Conservation (phyloP, 2,113 vertebrate genomes). For the Mastomys coucha region DNA sequence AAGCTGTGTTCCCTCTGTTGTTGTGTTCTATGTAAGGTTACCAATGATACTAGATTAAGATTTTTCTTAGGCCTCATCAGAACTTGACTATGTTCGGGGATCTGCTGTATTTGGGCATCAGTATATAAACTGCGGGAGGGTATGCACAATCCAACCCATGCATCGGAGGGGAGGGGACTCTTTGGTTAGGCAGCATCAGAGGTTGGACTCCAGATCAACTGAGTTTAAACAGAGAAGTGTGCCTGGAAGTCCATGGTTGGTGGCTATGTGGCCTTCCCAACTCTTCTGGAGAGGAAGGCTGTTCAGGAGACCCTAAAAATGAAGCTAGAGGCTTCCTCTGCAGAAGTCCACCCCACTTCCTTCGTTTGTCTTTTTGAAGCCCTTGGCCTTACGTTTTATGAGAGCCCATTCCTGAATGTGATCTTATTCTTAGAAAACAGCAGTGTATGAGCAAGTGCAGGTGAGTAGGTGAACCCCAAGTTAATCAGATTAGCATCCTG, state of each 20-base stretch:
- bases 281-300: background rate
- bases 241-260: background rate
- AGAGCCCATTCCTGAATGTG: slow-evolving; percentile 54
- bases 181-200: slow-evolving; percentile 6
- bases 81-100: no score
- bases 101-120: background rate
- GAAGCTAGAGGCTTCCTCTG: slow-evolving; percentile 7
- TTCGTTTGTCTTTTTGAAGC: slow-evolving; percentile 38
- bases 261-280: background rate
- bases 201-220: background rate
- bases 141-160: no score
- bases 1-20: background rate
- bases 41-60: fast-evolving
- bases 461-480: background rate
- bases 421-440: slow-evolving; percentile 4
- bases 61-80: no score
- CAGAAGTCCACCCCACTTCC: slow-evolving; percentile 43
- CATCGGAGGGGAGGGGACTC: background rate
- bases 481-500: background rate
- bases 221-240: slow-evolving; percentile 54
- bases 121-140: background rate
- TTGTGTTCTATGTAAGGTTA: no score
- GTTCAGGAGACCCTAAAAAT: slow-evolving; percentile 64
- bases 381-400: background rate
- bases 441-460: background rate